Evolutionary conservation across 2,797 vertebrate species (phyloP).

Genomic region (Cuniculus paca): DNA sequence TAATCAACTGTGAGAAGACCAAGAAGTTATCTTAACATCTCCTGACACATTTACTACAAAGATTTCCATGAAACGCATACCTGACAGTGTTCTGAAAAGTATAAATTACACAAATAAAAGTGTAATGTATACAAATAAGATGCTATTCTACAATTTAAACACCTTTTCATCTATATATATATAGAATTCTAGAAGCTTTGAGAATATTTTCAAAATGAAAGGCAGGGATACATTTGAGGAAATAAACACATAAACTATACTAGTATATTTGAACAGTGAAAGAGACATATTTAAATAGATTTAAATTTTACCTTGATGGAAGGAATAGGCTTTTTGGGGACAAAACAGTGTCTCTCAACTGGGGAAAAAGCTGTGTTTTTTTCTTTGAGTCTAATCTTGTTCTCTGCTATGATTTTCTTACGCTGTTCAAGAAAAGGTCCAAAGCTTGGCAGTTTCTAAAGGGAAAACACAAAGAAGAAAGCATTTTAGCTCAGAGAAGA

Average conservation of each 20-base stretch:
- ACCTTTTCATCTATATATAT: background rate
- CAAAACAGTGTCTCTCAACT: slow-evolving; percentile 82
- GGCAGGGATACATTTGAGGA: background rate
- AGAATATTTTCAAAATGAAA: slow-evolving; percentile 3
- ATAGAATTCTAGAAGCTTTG: background rate
- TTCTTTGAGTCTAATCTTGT: slow-evolving; percentile 87
- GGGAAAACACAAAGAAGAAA: slow-evolving; percentile 74
- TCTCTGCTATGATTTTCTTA: slow-evolving; percentile 89
- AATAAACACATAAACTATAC: background rate
- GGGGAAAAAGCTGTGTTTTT: slow-evolving; percentile 67
- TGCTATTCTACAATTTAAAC: background rate
- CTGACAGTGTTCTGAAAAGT: background rate
- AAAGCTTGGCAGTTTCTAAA: slow-evolving; percentile 91
- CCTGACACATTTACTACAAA: background rate
- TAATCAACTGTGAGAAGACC: background rate
- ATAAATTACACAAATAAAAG: background rate
- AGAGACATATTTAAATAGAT: slow-evolving; percentile 54
- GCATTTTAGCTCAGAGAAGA: background rate
- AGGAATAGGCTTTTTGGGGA: slow-evolving; percentile 89
- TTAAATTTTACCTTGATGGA: slow-evolving; percentile 90
- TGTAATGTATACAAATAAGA: background rate
- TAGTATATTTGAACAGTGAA: background rate
- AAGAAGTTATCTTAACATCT: background rate
- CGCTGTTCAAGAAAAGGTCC: slow-evolving; percentile 92
- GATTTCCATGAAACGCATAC: background rate